phyloP scores from a whole-genome alignment of 1,140 invertebrate species.

The Formica exsecta region DNA sequence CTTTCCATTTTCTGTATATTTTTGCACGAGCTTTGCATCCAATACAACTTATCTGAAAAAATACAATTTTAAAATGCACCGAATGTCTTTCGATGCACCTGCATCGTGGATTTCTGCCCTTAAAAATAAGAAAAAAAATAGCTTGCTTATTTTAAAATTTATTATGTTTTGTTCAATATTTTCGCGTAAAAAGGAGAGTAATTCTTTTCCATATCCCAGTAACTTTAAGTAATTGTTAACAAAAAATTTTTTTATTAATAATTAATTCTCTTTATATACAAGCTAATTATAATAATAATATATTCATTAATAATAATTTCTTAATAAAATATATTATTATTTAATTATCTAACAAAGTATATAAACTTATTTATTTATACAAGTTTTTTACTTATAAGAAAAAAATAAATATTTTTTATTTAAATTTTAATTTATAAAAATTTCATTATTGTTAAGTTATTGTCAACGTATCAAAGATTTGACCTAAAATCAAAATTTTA shows the following conservation, averaged over 20 bases:
- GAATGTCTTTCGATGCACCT: background rate
- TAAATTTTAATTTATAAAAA: background rate
- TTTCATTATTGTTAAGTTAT: background rate
- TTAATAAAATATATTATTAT: background rate
- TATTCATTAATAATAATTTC: background rate
- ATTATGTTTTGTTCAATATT: background rate
- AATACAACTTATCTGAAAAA: slow-evolving; percentile 55
- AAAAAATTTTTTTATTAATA: background rate
- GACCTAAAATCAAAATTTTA: background rate
- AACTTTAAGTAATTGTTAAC: background rate
- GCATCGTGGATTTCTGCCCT: slow-evolving; percentile 39
- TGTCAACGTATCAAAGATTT: background rate
- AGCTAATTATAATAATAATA: no score
- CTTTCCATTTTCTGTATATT: slow-evolving; percentile 23
- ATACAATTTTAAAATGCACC: slow-evolving; percentile 47
- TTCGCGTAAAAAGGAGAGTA: slow-evolving; percentile 48
- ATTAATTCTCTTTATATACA: background rate
- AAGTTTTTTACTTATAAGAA: no score
- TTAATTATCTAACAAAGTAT: background rate
- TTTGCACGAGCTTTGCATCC: slow-evolving; percentile 21
- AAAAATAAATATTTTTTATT: background rate
- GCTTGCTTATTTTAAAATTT: background rate
- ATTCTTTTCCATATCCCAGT: background rate
- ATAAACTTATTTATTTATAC: background rate
- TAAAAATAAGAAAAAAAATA: background rate